Evolutionary conservation across 1,140 invertebrate genomes (phyloP).

Genomic region (Lineus longissimus): DNA sequence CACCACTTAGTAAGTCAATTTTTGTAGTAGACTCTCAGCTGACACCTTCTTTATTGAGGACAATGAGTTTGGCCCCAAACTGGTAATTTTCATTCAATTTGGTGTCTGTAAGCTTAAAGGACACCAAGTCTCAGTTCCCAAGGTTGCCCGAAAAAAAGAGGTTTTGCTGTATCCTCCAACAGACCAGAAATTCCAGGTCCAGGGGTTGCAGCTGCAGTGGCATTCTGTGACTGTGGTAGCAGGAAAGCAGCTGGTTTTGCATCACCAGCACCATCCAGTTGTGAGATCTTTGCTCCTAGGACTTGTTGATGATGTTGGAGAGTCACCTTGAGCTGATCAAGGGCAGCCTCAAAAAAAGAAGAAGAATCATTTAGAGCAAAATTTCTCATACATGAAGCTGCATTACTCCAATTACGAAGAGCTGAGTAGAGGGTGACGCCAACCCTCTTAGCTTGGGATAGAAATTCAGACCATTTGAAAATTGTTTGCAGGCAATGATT

Average conservation of each 20-base stretch:
- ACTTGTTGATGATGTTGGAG: slow-evolving; percentile 28
- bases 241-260: not conserved
- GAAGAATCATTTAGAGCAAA: not conserved
- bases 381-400: not conserved
- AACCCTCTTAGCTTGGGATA: too few species aligned
- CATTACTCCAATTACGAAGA: not conserved
- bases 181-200: not conserved
- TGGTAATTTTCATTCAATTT: too few species aligned
- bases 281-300: slow-evolving; percentile 31
- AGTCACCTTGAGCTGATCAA: slow-evolving; percentile 20
- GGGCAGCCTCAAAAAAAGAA: slow-evolving; percentile 20
- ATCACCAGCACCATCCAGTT: slow-evolving; percentile 21
- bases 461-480: too few species aligned
- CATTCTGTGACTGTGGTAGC: not conserved
- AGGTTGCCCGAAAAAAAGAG: too few species aligned
- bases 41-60: too few species aligned
- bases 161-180: not conserved
- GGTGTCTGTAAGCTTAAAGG: too few species aligned
- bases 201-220: not conserved
- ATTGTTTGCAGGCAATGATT: too few species aligned
- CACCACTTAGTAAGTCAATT: too few species aligned
- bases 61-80: too few species aligned
- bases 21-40: too few species aligned
- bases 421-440: not conserved
- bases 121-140: too few species aligned